Percentiles rank a stretch among this genome's conserved stretches.
phyloP scores from a whole-genome alignment of 2,797 vertebrate genomes.

The Vireo griseus region DNA sequence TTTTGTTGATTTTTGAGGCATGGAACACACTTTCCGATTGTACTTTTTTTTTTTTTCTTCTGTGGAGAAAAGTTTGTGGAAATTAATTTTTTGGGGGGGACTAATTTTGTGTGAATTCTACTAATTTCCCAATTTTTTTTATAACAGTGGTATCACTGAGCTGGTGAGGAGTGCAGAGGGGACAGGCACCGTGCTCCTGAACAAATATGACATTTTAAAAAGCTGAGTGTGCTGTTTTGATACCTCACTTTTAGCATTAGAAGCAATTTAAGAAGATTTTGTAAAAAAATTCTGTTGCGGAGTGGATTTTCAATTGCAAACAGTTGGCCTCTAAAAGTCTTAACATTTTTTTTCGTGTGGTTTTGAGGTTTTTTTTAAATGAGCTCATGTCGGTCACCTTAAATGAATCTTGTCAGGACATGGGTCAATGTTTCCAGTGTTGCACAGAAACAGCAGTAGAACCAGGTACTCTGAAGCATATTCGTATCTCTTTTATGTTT shows the following conservation, averaged over 20 bases:
- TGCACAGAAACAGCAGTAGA: background rate
- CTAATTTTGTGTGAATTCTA: background rate
- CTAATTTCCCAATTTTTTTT: background rate
- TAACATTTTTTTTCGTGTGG: background rate
- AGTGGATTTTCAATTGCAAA: background rate
- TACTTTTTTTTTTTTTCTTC: background rate
- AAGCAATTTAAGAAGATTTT: background rate
- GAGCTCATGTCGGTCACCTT: background rate
- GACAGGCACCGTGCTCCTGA: rapidly evolving
- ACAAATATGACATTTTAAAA: background rate
- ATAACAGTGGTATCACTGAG: rapidly evolving
- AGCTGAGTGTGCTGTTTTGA: background rate
- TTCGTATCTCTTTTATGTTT: background rate
- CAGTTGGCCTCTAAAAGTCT: background rate
- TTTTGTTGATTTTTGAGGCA: background rate
- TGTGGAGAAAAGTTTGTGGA: background rate
- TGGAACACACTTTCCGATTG: background rate
- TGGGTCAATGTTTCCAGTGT: background rate
- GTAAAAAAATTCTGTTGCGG: background rate
- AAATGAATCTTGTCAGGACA: background rate
- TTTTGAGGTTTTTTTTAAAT: background rate
- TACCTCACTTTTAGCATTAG: background rate
- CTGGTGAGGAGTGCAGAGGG: background rate
- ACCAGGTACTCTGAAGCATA: background rate
- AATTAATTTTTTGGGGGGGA: background rate